phyloP scores from a whole-genome alignment of 2,797 vertebrate species.

The Acipenser transmontanus region DNA sequence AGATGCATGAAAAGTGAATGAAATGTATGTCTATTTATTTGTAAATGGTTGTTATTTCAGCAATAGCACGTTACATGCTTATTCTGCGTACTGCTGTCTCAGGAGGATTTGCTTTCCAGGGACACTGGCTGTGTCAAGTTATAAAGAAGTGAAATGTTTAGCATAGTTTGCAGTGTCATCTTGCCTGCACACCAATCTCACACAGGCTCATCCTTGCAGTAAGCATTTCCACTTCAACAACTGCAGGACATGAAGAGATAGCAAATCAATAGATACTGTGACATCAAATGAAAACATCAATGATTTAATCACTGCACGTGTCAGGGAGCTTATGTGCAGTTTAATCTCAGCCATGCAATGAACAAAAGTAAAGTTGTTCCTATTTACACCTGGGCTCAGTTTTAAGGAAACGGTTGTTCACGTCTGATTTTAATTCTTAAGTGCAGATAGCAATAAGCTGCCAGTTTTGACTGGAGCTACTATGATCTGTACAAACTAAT shows the following conservation, averaged over 20 bases:
- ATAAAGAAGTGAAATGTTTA: not conserved
- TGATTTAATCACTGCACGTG: not conserved
- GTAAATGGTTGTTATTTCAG: no score
- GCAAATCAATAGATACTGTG: not conserved
- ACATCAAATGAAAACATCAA: conserved; percentile 4
- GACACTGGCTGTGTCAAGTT: not conserved
- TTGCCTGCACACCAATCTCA: not conserved
- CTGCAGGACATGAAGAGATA: conserved; percentile 1
- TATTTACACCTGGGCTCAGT: not conserved
- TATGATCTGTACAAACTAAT: no score
- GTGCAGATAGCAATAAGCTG: no score
- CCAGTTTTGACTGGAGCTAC: no score
- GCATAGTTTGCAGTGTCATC: not conserved
- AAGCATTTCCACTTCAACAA: not conserved
- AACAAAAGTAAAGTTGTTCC: not conserved
- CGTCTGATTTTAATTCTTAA: no score
- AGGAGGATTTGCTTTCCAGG: not conserved
- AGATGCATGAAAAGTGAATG: no score
- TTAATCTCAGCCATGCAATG: not conserved
- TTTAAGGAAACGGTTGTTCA: no score
- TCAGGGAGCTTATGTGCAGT: not conserved
- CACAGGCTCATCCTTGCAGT: not conserved
- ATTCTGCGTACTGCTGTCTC: no score
- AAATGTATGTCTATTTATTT: no score
- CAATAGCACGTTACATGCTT: no score